A percentile compares a stretch with the other conserved stretches of the same genome.
These are phyloP conservation scores for Phrynocephalus vlangalii DNA, from an alignment of 2,797 vertebrate species.

Conservation along the genomic window DNA sequence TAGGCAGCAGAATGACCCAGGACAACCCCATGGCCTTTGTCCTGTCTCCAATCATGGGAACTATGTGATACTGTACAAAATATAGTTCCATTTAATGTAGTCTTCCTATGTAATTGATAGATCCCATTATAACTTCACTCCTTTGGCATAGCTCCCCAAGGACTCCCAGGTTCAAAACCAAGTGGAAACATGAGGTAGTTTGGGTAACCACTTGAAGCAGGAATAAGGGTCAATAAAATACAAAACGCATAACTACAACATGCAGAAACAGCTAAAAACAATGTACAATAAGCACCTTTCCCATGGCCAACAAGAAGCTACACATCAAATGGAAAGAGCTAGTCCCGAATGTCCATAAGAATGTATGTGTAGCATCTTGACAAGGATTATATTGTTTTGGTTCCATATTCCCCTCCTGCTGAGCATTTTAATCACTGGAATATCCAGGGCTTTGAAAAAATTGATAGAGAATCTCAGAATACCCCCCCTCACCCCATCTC, in stretches of 20 bases:
- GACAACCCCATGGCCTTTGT: too few relatives aligned
- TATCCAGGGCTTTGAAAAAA: neutral
- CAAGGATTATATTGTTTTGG: neutral
- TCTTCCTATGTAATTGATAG: neutral
- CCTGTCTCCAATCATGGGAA: neutral
- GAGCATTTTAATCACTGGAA: neutral
- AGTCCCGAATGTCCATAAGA: neutral
- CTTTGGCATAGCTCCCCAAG: neutral
- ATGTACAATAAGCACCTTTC: neutral
- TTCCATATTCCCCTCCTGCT: neutral
- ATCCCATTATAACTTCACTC: neutral
- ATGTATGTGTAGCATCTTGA: neutral
- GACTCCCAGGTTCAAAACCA: neutral
- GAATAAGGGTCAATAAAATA: neutral
- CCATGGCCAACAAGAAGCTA: neutral
- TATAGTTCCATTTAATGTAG: neutral
- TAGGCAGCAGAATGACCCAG: too few relatives aligned
- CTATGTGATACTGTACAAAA: neutral
- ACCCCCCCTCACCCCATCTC: too few relatives aligned
- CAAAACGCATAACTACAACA: neutral
- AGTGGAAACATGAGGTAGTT: neutral
- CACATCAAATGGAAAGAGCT: neutral
- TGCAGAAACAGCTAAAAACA: neutral
- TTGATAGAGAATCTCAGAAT: neutral
- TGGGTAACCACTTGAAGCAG: neutral